A percentile compares a stretch with the other conserved stretches of the same genome.
phyloP scores from a whole-genome alignment of 1,140 invertebrate species.

The Ericerus pela region DNA sequence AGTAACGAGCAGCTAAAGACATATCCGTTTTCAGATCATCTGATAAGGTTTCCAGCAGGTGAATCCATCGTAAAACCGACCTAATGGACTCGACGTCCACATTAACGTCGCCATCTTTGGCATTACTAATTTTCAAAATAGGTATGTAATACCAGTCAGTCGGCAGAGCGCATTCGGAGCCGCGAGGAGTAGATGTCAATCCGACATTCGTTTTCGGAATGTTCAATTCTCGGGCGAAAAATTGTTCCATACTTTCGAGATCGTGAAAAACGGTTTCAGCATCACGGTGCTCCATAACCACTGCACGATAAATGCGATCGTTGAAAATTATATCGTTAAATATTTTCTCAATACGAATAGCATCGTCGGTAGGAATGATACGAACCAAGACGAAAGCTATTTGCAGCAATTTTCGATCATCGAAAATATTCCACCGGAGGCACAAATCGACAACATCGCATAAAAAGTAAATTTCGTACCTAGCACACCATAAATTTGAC shows the following conservation, averaged over 20 bases:
- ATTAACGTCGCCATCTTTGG: slow-evolving; percentile 19
- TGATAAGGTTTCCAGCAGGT: slow-evolving; percentile 23
- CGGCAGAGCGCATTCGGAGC: slow-evolving; percentile 21
- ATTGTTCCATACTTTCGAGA: neutral
- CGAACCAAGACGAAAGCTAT: neutral
- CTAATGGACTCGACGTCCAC: slow-evolving; percentile 16
- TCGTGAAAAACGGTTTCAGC: neutral
- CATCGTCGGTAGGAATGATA: neutral
- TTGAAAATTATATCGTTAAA: slow-evolving; percentile 1
- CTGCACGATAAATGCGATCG: neutral
- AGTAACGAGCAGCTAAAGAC: slow-evolving; percentile 24
- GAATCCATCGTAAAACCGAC: slow-evolving; percentile 23
- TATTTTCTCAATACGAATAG: neutral
- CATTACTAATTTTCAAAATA: slow-evolving; percentile 24
- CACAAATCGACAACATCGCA: slow-evolving; percentile 2
- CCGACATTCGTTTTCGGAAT: neutral
- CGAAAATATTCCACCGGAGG: neutral
- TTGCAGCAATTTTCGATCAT: neutral
- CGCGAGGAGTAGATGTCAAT: slow-evolving; percentile 11
- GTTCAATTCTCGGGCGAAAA: neutral
- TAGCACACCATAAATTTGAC: neutral
- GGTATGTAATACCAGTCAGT: slow-evolving; percentile 28
- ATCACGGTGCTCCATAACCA: neutral
- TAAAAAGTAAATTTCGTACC: neutral
- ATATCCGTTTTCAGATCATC: slow-evolving; percentile 20